These are phyloP conservation scores for Psephotus haematonotus DNA, from an alignment of 2,113 vertebrate genomes.

Conservation along the genomic window DNA sequence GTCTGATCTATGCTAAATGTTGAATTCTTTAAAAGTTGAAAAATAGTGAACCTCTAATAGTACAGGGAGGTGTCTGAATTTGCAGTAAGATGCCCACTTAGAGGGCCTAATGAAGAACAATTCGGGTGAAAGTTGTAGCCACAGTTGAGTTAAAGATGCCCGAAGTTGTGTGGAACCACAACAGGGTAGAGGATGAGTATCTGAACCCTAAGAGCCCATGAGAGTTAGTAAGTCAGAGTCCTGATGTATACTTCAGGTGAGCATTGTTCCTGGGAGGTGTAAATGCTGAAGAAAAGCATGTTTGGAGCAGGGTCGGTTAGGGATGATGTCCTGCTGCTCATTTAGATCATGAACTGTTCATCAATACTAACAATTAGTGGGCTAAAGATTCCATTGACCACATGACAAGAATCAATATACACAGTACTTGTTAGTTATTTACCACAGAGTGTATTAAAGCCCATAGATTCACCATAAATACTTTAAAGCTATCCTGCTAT, in stretches of 20 bases:
- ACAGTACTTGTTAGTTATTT: conserved; percentile 83
- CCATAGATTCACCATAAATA: conserved; percentile 87
- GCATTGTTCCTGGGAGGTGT: neutral
- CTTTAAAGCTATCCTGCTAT: conserved; percentile 76
- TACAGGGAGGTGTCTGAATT: neutral
- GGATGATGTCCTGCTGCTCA: conserved; percentile 71
- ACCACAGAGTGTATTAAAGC: conserved; percentile 84
- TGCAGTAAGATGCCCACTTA: neutral
- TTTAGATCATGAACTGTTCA: conserved; percentile 80
- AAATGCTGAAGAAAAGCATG: neutral
- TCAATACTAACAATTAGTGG: conserved; percentile 83
- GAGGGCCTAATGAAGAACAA: neutral
- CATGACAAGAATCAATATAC: conserved; percentile 73
- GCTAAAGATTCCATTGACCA: conserved; percentile 83
- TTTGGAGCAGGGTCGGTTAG: conserved; percentile 55
- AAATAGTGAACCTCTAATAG: neutral
- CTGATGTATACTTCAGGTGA: neutral
- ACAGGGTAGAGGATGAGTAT: neutral
- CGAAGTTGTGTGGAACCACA: neutral
- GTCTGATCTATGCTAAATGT: neutral
- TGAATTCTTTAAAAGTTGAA: neutral
- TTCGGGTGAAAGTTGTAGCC: neutral
- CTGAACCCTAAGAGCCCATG: neutral
- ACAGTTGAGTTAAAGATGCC: neutral
- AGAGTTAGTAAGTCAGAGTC: neutral